Evolutionary conservation across 2,888 invertebrate genomes (phyloP).

Genomic region (Arge pagana): DNA sequence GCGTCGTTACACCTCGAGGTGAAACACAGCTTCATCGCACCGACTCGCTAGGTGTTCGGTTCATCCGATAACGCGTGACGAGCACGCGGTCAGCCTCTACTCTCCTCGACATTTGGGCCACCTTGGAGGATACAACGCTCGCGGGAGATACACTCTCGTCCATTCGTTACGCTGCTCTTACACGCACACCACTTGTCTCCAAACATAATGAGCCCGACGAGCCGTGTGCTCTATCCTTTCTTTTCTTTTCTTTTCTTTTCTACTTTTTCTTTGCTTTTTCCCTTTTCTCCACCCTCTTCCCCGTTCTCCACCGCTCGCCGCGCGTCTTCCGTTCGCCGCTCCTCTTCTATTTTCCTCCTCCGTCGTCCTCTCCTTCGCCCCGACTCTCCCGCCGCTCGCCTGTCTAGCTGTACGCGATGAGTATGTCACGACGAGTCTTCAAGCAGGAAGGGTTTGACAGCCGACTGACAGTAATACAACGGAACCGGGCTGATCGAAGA

Average conservation of each 20-base stretch:
- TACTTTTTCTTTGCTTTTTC: no score
- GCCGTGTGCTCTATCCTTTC: no score
- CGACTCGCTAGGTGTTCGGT: conserved; percentile 10
- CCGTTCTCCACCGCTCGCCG: conserved; percentile 17
- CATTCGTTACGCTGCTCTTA: conserved; percentile 11
- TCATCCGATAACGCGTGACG: conserved; percentile 12
- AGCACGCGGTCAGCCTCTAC: conserved; percentile 5
- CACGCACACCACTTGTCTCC: conserved; percentile 20
- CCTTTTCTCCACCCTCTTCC: no score
- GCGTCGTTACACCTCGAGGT: conserved; percentile 7
- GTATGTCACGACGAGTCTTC: no score
- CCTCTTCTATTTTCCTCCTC: conserved; percentile 12
- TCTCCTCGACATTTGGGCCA: conserved; percentile 7
- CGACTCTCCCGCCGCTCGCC: background rate
- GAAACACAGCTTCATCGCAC: conserved; percentile 14
- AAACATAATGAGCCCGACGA: conserved; percentile 18
- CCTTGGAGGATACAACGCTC: conserved; percentile 12
- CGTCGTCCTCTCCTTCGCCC: conserved; percentile 15
- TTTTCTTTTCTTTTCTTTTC: no score
- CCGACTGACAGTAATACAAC: conserved; percentile 31
- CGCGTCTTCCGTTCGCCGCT: conserved; percentile 14
- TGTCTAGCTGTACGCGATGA: conserved; percentile 6
- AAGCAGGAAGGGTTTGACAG: conserved; percentile 21
- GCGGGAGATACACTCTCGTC: conserved; percentile 7
- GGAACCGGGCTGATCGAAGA: no score